Evolutionary conservation across 2,888 invertebrate species (phyloP), one percentile per base, ranked within the genome.

Genomic region (Amblyteles armatorius): DNA sequence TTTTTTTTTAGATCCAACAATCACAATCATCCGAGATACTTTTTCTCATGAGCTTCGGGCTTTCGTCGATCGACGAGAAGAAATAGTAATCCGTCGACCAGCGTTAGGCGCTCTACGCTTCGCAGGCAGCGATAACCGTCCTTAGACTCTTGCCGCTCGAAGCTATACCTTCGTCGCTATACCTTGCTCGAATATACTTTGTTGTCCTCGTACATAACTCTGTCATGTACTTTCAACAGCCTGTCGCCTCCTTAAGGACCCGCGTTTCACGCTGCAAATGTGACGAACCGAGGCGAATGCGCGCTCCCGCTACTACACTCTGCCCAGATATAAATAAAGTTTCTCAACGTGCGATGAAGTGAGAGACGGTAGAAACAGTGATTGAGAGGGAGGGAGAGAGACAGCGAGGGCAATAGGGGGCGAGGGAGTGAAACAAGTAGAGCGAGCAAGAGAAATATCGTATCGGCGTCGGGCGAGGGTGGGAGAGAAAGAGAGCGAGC

Each of bases 231-330:
- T 83, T 71, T 79, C 73, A 69, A 76, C 79, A 63, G 74, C 73
- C 60, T 79, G 65, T 79, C 73, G 33, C 48, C 77, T 63, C 82
- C 68, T 67, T 40, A 89, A 86, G 85, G 88, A 36, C 55, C 60
- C 55, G 82, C 82, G 69, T 83, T 83, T 83, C 83, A 83, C 83
- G 83, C 83, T 83, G 83, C 83, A 76, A 83, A 83, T 83, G 83
- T 83, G 83, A 83, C 83, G 79, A 83, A 79, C 83, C 84, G 78
- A 76, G 71, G 85, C 86, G 83, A 86, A 84, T 83, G 80, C 82
- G 82, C 82, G 86, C 79, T 84, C 84, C 77, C 86, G 84, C 80
- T 79, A 80, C 84, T 83, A 57, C 22, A 3, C 79, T 33, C 29
- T 60, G 84, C 82, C 84, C 83, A 79, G 83, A 83, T 83, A 82